These are phyloP conservation scores for Siderastrea radians DNA, from an alignment of 92 coral and sea anemone genomes.

Conservation along the genomic window DNA sequence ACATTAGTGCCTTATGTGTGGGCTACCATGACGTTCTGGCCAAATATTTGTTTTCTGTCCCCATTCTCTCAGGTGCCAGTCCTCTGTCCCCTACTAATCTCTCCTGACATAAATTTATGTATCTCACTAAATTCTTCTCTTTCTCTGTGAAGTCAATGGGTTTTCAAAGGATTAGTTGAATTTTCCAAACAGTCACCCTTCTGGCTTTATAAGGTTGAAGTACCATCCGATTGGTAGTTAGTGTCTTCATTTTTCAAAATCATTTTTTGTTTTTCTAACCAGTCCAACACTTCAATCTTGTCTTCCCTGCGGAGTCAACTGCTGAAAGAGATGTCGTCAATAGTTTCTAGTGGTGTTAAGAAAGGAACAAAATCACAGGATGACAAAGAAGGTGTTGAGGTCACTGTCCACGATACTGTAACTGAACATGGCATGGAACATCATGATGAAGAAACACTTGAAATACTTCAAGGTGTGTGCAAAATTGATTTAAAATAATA, in stretches of 20 bases:
- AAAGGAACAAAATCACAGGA: slow-evolving; percentile 52
- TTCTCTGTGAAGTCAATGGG: too few relatives aligned
- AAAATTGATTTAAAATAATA: too few relatives aligned
- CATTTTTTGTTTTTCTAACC: not conserved
- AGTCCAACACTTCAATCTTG: slow-evolving; percentile 83
- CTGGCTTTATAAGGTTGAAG: too few relatives aligned
- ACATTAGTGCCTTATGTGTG: too few relatives aligned
- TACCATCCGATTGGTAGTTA: not conserved
- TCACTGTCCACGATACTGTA: slow-evolving; percentile 2
- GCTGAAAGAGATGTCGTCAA: slow-evolving; percentile 78
- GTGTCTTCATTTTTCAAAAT: not conserved
- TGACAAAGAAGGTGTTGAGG: slow-evolving; percentile 31
- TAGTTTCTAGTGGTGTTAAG: slow-evolving; percentile 79
- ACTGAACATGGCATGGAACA: slow-evolving; percentile 51
- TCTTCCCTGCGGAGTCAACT: slow-evolving; percentile 86
- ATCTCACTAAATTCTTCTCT: too few relatives aligned
- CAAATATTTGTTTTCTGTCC: too few relatives aligned
- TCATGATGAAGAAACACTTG: slow-evolving; percentile 94
- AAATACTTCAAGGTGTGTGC: slow-evolving; percentile 89
- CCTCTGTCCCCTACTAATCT: too few relatives aligned
- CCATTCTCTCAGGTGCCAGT: too few relatives aligned
- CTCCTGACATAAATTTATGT: too few relatives aligned
- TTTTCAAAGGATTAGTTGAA: too few relatives aligned
- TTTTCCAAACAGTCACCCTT: too few relatives aligned
- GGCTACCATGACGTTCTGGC: too few relatives aligned